These are phyloP conservation scores for Platerodrilus igneus DNA, from an alignment of 2,888 invertebrate species.

Conservation along the genomic window DNA sequence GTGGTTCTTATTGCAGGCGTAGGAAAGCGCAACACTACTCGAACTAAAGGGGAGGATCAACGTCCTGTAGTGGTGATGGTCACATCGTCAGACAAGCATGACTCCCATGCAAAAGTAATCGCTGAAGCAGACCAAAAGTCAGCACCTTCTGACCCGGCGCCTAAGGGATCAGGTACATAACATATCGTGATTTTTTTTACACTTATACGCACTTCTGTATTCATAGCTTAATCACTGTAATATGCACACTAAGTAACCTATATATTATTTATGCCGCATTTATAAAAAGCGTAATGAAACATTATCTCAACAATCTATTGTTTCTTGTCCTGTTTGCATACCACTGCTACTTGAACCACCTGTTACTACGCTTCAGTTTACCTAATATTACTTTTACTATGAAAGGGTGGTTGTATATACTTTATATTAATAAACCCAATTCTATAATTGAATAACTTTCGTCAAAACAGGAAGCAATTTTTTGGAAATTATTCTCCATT, in stretches of 20 bases:
- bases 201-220: constrained; percentile 19
- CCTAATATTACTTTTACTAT: too few relatives aligned
- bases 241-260: too few relatives aligned
- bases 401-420: too few relatives aligned
- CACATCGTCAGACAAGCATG: constrained; percentile 42
- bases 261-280: too few relatives aligned
- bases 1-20: constrained; percentile 46
- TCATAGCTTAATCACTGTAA: too few relatives aligned
- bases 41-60: constrained; percentile 42
- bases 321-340: constrained; percentile 41
- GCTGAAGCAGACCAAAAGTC: constrained; percentile 47
- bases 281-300: too few relatives aligned
- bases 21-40: constrained; percentile 45
- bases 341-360: constrained; percentile 46
- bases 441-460: too few relatives aligned
- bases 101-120: constrained; percentile 36
- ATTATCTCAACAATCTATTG: constrained; percentile 37
- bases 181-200: constrained; percentile 19
- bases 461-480: too few relatives aligned
- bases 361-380: too few relatives aligned
- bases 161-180: constrained; percentile 48
- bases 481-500: too few relatives aligned
- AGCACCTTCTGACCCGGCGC: constrained; percentile 48
- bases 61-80: constrained; percentile 45
- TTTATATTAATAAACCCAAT: too few relatives aligned